A percentile compares a stretch with the other conserved stretches of the same genome.
phyloP scores from a whole-genome alignment of 2,888 invertebrate genomes.

The Drosophila sordidula region DNA sequence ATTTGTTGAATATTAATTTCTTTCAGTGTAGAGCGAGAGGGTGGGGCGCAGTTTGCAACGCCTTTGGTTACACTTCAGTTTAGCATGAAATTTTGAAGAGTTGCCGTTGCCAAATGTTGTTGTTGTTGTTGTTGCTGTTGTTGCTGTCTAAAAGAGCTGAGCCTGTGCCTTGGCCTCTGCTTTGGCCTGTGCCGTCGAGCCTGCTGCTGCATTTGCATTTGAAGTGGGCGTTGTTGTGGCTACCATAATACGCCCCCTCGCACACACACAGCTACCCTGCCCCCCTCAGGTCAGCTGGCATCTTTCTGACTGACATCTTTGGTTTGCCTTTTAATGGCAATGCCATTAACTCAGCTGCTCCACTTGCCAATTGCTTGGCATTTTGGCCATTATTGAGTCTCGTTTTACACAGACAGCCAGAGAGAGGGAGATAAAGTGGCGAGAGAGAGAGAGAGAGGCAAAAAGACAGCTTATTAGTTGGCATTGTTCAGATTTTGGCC shows the following conservation, averaged over 20 bases:
- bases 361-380: conserved; percentile 44
- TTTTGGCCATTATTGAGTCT: conserved; percentile 50
- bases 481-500: conserved; percentile 62
- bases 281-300: neutral
- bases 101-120: conserved; percentile 61
- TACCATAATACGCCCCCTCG: conserved; percentile 51
- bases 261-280: neutral
- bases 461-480: conserved; percentile 68
- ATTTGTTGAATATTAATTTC: neutral
- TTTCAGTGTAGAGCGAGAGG: conserved; percentile 9
- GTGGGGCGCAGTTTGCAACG: conserved; percentile 79
- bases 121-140: conserved; percentile 42
- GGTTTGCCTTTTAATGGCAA: conserved; percentile 61
- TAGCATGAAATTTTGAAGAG: conserved; percentile 80
- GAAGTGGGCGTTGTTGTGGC: conserved; percentile 51
- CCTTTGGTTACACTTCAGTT: conserved; percentile 81
- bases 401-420: conserved; percentile 27
- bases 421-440: neutral
- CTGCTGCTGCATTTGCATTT: conserved; percentile 49
- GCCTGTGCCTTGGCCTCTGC: conserved; percentile 16
- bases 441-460: conserved; percentile 10
- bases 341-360: conserved; percentile 52
- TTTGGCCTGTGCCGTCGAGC: conserved; percentile 22
- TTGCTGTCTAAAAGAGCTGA: conserved; percentile 27
- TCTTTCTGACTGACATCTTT: conserved; percentile 50